Conservation (phyloP, 2,797 vertebrate genomes). For the Stomatorhinus walkeri region DNA sequence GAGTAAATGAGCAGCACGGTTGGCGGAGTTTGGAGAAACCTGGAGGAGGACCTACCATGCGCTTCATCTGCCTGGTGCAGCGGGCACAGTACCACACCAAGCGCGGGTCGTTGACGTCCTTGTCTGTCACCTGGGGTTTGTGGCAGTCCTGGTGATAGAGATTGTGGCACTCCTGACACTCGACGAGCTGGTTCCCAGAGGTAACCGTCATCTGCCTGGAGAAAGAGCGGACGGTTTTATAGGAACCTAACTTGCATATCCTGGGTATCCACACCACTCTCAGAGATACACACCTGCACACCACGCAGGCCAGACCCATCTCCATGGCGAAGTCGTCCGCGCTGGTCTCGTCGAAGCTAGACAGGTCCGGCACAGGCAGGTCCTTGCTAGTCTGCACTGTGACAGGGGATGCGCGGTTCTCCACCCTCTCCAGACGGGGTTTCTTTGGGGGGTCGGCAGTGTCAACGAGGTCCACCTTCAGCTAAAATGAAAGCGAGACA, state of each 20-base stretch:
- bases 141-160: conserved; percentile 98
- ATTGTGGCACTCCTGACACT: conserved; percentile 98
- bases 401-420: conserved; percentile 79
- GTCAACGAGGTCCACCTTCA: conserved; percentile 72
- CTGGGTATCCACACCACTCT: neutral
- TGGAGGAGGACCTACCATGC: conserved; percentile 69
- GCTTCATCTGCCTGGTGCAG: conserved; percentile 96
- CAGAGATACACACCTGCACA: conserved; percentile 72
- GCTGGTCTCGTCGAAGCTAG: conserved; percentile 88
- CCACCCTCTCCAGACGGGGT: conserved; percentile 79
- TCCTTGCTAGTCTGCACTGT: conserved; percentile 84
- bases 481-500: conserved; percentile 45
- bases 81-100: conserved; percentile 97
- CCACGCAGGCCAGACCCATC: conserved; percentile 95
- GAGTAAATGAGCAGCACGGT: neutral
- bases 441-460: conserved; percentile 79
- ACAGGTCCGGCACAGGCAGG: conserved; percentile 75
- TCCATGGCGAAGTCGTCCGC: conserved; percentile 98
- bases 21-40: neutral
- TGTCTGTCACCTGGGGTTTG: conserved; percentile 96
- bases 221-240: neutral
- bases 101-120: conserved; percentile 93
- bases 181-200: conserved; percentile 92
- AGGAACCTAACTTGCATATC: neutral
- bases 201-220: conserved; percentile 92